Evolutionary conservation across 2,888 invertebrate genomes (phyloP).

Genomic region (Lypha dubia): DNA sequence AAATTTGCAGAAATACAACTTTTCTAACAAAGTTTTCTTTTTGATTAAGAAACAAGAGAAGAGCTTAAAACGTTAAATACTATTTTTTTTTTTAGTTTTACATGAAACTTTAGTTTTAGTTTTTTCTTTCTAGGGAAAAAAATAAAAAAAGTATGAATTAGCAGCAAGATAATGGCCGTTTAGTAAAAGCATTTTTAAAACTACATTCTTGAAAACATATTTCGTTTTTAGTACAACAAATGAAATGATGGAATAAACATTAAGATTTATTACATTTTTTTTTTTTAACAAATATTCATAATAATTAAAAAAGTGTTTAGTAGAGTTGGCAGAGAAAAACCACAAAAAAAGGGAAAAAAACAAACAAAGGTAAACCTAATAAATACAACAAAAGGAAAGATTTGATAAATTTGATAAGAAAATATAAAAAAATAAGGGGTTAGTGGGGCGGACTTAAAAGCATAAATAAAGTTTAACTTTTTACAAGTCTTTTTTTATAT

Average conservation of each 20-base stretch:
- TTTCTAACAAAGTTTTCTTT: conserved; percentile 14
- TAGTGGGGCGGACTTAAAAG: conserved; percentile 48
- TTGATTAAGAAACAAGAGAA: background rate
- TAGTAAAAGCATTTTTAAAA: background rate
- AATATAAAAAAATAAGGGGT: conserved; percentile 17
- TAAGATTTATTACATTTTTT: background rate
- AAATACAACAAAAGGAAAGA: background rate
- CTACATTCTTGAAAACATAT: conserved; percentile 23
- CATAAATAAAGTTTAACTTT: conserved; percentile 67
- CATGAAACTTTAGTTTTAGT: conserved; percentile 6
- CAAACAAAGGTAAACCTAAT: background rate
- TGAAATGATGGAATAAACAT: conserved; percentile 26
- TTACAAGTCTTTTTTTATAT: conserved; percentile 65
- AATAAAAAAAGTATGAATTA: background rate
- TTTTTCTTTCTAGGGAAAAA: conserved; percentile 8
- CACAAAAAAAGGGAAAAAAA: background rate
- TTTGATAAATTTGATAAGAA: too few species aligned
- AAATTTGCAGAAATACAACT: background rate
- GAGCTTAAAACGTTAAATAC: background rate
- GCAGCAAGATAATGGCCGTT: conserved; percentile 11
- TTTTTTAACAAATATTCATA: conserved; percentile 28
- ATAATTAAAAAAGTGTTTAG: background rate
- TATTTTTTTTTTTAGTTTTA: background rate
- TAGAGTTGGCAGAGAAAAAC: background rate
- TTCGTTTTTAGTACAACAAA: conserved; percentile 1